phyloP scores from a whole-genome alignment of 2,888 invertebrate genomes.

The Tyria jacobaeae region DNA sequence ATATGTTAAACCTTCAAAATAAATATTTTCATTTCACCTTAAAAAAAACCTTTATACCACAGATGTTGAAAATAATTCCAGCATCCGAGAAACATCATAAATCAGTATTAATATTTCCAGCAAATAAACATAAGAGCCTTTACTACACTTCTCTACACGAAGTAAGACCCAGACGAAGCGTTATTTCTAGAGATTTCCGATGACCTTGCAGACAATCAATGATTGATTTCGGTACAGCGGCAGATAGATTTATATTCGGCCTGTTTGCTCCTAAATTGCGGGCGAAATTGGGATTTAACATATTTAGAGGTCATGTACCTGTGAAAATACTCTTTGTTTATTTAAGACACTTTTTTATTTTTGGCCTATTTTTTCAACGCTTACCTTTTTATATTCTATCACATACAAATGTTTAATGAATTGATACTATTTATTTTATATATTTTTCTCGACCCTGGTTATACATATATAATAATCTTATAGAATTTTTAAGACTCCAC shows the following conservation, averaged over 20 bases:
- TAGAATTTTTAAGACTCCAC: no score
- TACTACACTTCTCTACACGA: conserved; percentile 16
- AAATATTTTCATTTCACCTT: no score
- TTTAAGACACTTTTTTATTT: background rate
- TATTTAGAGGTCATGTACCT: conserved; percentile 52
- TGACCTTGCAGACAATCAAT: conserved; percentile 39
- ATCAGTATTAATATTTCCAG: conserved; percentile 35
- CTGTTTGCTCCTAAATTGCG: conserved; percentile 8
- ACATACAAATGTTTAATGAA: no score
- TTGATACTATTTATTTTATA: no score
- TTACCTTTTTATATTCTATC: no score
- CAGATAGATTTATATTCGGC: conserved; percentile 37
- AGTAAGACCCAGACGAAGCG: conserved; percentile 17
- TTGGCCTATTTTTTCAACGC: background rate
- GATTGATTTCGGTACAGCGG: conserved; percentile 43
- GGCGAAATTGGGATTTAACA: conserved; percentile 4
- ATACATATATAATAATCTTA: no score
- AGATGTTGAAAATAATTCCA: no score
- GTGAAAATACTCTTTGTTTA: background rate
- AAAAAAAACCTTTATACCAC: no score
- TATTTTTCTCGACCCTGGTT: no score
- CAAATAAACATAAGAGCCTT: conserved; percentile 23
- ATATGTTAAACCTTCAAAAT: no score
- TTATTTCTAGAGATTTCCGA: conserved; percentile 32
- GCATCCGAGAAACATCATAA: conserved; percentile 17